These are phyloP conservation scores for Austrofundulus limnaeus DNA, from an alignment of 2,113 vertebrate genomes.

Conservation along the genomic window DNA sequence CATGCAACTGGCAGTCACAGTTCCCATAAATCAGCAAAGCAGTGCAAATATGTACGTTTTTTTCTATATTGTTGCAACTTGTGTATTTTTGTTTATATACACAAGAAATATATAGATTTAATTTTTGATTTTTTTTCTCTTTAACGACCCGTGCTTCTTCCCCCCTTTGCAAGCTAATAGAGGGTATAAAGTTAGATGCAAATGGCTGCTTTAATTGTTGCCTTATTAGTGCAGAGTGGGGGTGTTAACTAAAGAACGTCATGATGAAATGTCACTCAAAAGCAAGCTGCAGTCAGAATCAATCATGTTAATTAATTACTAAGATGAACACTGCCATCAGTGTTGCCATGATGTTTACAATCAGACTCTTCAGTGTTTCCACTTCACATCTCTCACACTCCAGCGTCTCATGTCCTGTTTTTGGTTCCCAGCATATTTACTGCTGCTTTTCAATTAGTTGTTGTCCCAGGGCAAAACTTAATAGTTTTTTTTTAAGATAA, in stretches of 20 bases:
- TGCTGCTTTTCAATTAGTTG: slow-evolving; percentile 32
- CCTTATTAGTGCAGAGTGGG: slow-evolving; percentile 61
- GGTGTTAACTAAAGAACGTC: slow-evolving; percentile 70
- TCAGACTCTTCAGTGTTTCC: slow-evolving; percentile 34
- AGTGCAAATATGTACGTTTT: slow-evolving; percentile 22
- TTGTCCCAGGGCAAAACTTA: slow-evolving; percentile 53
- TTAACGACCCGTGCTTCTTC: slow-evolving; percentile 37
- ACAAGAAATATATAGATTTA: slow-evolving; percentile 13
- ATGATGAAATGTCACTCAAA: slow-evolving; percentile 77
- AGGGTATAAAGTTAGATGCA: slow-evolving; percentile 72
- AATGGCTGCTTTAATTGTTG: slow-evolving; percentile 78
- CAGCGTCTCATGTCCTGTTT: slow-evolving; percentile 1
- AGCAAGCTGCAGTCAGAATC: slow-evolving; percentile 65
- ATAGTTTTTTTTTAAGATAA: slow-evolving; percentile 55
- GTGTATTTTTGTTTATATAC: slow-evolving; percentile 2
- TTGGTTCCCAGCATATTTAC: slow-evolving; percentile 6
- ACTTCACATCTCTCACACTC: slow-evolving; percentile 22
- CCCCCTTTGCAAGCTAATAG: slow-evolving; percentile 58
- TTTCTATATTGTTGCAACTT: slow-evolving; percentile 6
- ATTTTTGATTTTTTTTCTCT: slow-evolving; percentile 4
- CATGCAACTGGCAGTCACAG: slow-evolving; percentile 76
- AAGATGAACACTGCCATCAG: slow-evolving; percentile 51
- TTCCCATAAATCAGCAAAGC: slow-evolving; percentile 77
- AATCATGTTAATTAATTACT: slow-evolving; percentile 74
- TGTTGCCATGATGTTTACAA: slow-evolving; percentile 66